These are phyloP conservation scores for Archilochus colubris DNA, from an alignment of 2,113 vertebrate genomes.

Conservation along the genomic window DNA sequence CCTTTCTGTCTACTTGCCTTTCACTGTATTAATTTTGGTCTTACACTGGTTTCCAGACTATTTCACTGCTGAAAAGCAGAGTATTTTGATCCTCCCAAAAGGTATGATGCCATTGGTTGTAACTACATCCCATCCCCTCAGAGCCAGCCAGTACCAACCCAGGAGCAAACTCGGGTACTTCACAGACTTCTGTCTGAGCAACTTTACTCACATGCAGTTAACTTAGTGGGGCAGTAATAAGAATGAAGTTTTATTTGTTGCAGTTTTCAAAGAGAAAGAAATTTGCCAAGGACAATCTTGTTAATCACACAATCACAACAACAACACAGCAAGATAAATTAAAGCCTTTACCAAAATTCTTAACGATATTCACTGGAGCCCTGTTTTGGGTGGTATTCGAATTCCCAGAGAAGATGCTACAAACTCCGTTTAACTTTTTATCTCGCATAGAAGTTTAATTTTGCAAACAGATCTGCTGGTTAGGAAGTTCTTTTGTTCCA, in stretches of 20 bases:
- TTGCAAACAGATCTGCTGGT: neutral
- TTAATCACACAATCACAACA: neutral
- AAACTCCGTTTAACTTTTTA: neutral
- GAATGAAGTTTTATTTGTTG: neutral
- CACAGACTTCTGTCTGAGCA: neutral
- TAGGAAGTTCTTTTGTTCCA: neutral
- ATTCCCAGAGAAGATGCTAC: neutral
- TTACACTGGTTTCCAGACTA: neutral
- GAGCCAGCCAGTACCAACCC: neutral
- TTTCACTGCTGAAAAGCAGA: neutral
- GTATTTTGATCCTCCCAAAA: neutral
- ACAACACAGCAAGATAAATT: neutral
- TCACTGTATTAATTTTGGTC: neutral
- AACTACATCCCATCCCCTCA: neutral
- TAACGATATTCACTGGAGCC: neutral
- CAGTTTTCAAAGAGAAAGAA: neutral
- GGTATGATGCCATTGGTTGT: neutral
- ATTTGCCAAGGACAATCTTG: neutral
- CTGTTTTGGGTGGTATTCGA: neutral
- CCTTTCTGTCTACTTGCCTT: neutral
- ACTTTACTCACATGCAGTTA: neutral
- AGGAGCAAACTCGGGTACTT: fast-evolving
- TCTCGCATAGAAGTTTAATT: neutral
- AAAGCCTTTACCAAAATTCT: neutral
- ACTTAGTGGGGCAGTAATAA: neutral